Evolutionary conservation across 2,888 invertebrate genomes (phyloP).

Genomic region (Chaitophorus viminalis): DNA sequence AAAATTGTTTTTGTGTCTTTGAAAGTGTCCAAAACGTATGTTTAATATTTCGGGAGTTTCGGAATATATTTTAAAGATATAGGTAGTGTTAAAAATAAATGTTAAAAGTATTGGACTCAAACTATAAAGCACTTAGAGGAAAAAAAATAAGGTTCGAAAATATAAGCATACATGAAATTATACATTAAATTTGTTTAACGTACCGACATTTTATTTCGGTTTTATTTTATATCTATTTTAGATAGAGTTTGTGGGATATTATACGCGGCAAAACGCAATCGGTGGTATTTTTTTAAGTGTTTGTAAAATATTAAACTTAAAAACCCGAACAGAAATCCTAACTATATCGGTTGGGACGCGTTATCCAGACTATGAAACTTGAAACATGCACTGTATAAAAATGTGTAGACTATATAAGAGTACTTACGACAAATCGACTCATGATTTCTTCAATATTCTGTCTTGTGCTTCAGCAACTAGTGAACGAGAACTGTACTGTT

Average conservation of each 20-base stretch:
- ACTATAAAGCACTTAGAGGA: too few species aligned
- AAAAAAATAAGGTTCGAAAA: too few species aligned
- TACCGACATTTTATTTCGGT: too few species aligned
- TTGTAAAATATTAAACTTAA: background rate
- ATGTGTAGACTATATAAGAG: background rate
- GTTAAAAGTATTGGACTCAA: too few species aligned
- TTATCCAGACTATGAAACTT: background rate
- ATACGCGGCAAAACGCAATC: background rate
- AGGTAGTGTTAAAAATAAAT: too few species aligned
- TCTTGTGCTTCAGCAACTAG: slow-evolving; percentile 35
- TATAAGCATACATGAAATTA: too few species aligned
- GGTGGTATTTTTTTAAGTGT: background rate
- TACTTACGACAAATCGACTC: slow-evolving; percentile 58
- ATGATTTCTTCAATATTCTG: slow-evolving; percentile 58
- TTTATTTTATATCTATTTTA: too few species aligned
- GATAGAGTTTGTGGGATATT: background rate
- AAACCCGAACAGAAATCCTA: background rate
- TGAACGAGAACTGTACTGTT: slow-evolving; percentile 45
- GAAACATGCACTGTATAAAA: background rate
- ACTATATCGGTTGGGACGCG: background rate
- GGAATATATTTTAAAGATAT: too few species aligned
- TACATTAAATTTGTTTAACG: too few species aligned
- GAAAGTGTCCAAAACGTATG: too few species aligned
- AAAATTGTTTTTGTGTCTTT: too few species aligned
- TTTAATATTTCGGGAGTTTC: too few species aligned